Evolutionary conservation across 2,888 invertebrate genomes (phyloP).

Genomic region (Abscondita cerata): DNA sequence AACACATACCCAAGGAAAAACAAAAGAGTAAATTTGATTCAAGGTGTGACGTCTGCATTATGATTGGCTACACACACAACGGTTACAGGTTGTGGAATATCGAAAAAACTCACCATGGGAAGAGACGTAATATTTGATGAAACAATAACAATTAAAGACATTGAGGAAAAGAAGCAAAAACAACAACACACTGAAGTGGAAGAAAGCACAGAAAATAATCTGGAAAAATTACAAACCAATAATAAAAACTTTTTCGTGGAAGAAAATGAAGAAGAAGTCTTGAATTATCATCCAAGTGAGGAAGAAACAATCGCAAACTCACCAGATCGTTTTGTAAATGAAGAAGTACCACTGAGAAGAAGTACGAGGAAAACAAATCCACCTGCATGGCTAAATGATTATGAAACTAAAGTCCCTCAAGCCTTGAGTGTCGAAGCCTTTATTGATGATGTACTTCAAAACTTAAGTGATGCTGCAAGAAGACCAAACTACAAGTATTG

Average conservation of each 20-base stretch:
- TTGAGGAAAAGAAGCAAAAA: too few species aligned
- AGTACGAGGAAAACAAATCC: too few species aligned
- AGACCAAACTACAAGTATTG: not conserved
- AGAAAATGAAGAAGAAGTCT: too few species aligned
- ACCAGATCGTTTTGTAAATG: too few species aligned
- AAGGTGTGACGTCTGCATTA: constrained; percentile 32
- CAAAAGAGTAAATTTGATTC: constrained; percentile 40
- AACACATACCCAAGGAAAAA: constrained; percentile 37
- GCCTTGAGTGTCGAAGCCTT: not conserved
- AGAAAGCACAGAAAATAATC: too few species aligned
- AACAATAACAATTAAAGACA: constrained; percentile 20
- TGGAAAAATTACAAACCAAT: too few species aligned
- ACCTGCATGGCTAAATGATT: not conserved
- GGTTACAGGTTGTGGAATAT: constrained; percentile 43
- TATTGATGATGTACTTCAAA: not conserved
- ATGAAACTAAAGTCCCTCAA: not conserved
- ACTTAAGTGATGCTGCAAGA: not conserved
- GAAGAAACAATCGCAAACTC: too few species aligned
- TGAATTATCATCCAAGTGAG: too few species aligned
- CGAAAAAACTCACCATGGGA: constrained; percentile 31
- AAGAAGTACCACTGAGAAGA: too few species aligned
- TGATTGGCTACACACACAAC: constrained; percentile 41
- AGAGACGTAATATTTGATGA: constrained; percentile 44
- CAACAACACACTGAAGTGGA: too few species aligned
- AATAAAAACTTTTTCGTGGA: too few species aligned